Evolutionary conservation across 1,140 invertebrate species (phyloP), one percentile per base, ranked within the genome.

Genomic region (Trichoplusia ni): DNA sequence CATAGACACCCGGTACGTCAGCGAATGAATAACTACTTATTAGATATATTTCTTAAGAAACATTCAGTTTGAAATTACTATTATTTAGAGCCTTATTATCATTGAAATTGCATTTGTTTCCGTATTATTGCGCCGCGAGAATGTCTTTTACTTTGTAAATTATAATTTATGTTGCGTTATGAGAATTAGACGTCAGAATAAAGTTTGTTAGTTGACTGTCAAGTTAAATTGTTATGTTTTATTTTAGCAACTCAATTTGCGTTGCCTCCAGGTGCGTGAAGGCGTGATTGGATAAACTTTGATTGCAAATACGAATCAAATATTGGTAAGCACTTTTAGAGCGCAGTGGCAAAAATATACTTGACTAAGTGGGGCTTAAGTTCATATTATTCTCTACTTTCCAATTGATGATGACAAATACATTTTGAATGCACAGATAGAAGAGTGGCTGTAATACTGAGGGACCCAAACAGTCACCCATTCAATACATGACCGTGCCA

Each of bases 51-150:
- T 56, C 49, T 31, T 46, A 46, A 35, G 61, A 27, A 56, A 64
- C 38, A 31, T 53, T 64, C 61, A 46, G 38, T 35, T 64, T 54
- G 19, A 64, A 64, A 64, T 64, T 46, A 64, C 51, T 64, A 47
- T 64, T 54, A 64, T 64, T 64, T 64, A 64, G 19, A 27, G 19
- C 27, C 61, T 56, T 16, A 64, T 56, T 63, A 63, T 38, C 60
- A 63, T 63, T 11, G 16, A 38, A 42, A 63, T 63, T 42, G 47
- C 25, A 51, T 62, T 51, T 51, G 35, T 53, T 63, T 63, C 33
- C 47, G 9, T 53, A 38, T 13, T 35, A 38, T 23, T 44, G 16
- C 33, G 13, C 21, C 4, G 14, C 18, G 46, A 23, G 37, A 35
- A 14, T 63, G 47, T 63, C 31, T 61, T 61, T 14, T 29, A 21